Conservation (phyloP, 2,113 vertebrate species). For the Lepidothrix coronata region DNA sequence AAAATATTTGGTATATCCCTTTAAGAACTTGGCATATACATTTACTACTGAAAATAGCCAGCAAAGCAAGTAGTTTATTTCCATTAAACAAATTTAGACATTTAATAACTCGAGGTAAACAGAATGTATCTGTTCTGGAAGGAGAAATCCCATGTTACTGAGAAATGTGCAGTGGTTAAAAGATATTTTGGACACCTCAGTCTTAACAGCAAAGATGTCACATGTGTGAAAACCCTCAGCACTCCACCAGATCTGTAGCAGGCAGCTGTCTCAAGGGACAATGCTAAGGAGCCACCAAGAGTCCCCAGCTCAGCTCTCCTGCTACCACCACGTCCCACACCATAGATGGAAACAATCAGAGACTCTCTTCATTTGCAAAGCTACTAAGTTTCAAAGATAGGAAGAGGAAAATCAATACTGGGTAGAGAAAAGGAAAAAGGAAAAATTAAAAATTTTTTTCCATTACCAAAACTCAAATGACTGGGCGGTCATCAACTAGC, state of each 20-base stretch:
- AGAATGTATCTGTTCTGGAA: background rate
- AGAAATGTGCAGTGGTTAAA: background rate
- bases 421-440: background rate
- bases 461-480: background rate
- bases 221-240: background rate
- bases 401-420: background rate
- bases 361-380: background rate
- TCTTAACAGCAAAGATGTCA: background rate
- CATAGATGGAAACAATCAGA: rapidly evolving
- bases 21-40: background rate
- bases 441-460: background rate
- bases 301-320: background rate
- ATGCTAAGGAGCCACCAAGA: background rate
- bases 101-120: background rate
- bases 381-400: too few relatives aligned
- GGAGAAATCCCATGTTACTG: background rate
- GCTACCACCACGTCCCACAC: background rate
- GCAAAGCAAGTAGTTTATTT: background rate
- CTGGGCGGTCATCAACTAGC: background rate
- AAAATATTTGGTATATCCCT: background rate
- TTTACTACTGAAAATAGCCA: background rate
- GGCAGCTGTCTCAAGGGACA: background rate
- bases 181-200: background rate
- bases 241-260: background rate
- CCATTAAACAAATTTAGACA: background rate